Base-by-base conservation (phyloP, 2,888 invertebrate genomes). In the Artemia sp. region DNA sequence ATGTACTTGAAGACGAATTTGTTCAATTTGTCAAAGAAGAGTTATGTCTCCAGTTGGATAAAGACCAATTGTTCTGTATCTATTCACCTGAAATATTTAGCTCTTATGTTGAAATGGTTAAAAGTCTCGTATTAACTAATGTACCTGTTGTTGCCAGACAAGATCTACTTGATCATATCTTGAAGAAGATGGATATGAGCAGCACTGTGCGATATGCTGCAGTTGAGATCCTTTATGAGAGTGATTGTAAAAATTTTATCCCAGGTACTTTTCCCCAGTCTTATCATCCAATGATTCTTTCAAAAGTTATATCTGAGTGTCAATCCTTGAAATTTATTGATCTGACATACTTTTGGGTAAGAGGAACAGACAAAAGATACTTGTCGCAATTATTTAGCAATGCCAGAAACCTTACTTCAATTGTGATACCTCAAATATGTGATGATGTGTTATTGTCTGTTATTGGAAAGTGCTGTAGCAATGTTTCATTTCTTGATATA, bases 401-500 rank as follows among this genome's bases (percentile, higher is more conserved):
- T 9, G 64, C 64, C 10, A 58, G n/a, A 24, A 58, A 58, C 24
- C 64, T 58, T 24, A 58, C 64, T 58, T 19, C 64, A 58, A 58
- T 58, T 58, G 64, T 58, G 64, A 58, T 58, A 19, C 64, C 64
- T 58, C 64, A 58, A 24, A 58, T 58, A 19, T 58, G 64, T 58
- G 64, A 58, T 58, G 64, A 58, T 58, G 12, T 8, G n/a, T 24
- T 58, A 24, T 24, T 58, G 11, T 58, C 64, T 10, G 64, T 58
- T n/a, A 58, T 58, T 11, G 64, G 64, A 19, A n/a, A 24, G 8
- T 58, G 64, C 12, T 58, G 64, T 58, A 10, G 14, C 9, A 58
- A 58, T 19, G 14, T 58, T 24, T 19, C 14, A n/a, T 58, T 58
- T 24, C 64, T 58, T n/a, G 64, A 58, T 58, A 24, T 58, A 10